Conservation (phyloP, 2,888 invertebrate species). For the Ischnus inquisitorius region DNA sequence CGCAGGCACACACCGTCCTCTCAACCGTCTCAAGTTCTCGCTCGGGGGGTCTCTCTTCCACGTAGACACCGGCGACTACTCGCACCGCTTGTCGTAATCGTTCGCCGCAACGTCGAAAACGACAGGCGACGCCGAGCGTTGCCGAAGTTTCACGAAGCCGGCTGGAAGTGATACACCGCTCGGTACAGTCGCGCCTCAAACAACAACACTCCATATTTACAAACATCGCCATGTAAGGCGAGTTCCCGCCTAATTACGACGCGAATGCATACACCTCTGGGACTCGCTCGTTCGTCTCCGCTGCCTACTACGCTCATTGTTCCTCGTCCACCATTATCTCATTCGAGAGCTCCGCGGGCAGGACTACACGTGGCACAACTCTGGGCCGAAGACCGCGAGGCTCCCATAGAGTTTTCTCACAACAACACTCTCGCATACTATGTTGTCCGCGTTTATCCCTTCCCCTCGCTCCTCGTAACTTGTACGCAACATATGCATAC, state of each 20-base stretch:
- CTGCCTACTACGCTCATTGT: conserved; percentile 49
- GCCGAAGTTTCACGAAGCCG: conserved; percentile 78
- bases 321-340: conserved; percentile 12
- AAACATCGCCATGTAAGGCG: conserved; percentile 82
- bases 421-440: conserved; percentile 30
- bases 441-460: conserved; percentile 14
- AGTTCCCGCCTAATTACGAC: conserved; percentile 78
- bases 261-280: conserved; percentile 37
- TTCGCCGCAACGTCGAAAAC: conserved; percentile 26
- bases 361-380: not conserved
- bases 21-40: conserved; percentile 25
- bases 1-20: no score
- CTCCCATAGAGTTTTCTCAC: conserved; percentile 30
- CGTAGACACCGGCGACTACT: conserved; percentile 13
- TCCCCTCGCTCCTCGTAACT: not conserved
- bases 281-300: conserved; percentile 49
- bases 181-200: conserved; percentile 49
- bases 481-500: no score
- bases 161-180: not conserved
- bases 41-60: conserved; percentile 7
- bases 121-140: conserved; percentile 71
- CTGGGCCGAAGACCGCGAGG: conserved; percentile 8
- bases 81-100: conserved; percentile 37
- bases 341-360: not conserved
- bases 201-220: conserved; percentile 81